Evolutionary conservation across 2,797 vertebrate genomes (phyloP), one percentile per base, ranked within the genome.

Genomic region (Anguilla marmorata): DNA sequence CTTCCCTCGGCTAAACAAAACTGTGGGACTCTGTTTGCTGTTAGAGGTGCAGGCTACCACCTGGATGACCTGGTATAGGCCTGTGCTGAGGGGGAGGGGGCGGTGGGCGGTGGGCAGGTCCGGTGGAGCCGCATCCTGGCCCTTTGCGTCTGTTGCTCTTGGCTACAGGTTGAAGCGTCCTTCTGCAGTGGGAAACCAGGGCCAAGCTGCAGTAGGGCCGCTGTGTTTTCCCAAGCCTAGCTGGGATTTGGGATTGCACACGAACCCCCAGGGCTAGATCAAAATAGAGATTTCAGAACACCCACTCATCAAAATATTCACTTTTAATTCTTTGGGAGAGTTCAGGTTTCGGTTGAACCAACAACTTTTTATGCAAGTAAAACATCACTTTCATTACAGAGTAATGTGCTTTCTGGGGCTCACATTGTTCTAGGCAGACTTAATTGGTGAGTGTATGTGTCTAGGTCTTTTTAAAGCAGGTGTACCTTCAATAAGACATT

Each of bases 101-200:
- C 41, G 41, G 41, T 45, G 41, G 41, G 60, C 16, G 21, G 12
- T 48, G 7, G 19, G 12, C 58, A 45, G 85, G 27, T 66, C 37
- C 76, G 0, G 56, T 56, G 12, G 19, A 56, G 12, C 7, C 9
- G 60, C 60, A 82, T 76, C 69, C 76, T 86, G 37, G 84, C 84
- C 84, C 16, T 84, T 37, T 66, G 8, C 24, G 27, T 54, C 19
- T 33, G 88, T 85, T 89, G 88, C 74, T 85, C 27, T 89, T 89
- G 88, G 88, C 88, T 56, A 3, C 19, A 56, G 52, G 82, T 87
- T 87, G 84, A 86, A 85, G 66, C 82, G 37, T 63, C 69, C 69
- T 48, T 87, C 80, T 88, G 87, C 86, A 80, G 80, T 50, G 76
- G 86, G 58, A 45, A 84, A 72, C 87, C 60, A 72, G 82, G 2